phyloP scores from a whole-genome alignment of 2,888 invertebrate species.

The Cerastis leucographa region DNA sequence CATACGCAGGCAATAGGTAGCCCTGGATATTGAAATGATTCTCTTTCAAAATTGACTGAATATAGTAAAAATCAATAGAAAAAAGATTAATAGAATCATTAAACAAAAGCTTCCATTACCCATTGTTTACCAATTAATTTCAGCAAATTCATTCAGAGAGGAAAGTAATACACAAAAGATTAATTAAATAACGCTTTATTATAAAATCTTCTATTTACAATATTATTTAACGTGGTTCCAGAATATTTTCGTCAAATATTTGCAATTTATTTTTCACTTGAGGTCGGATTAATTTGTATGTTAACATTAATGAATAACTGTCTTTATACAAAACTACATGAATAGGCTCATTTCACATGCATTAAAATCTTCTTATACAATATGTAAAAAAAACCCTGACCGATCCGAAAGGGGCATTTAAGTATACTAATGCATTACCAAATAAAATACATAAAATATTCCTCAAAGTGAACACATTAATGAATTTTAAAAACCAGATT shows the following conservation, averaged over 20 bases:
- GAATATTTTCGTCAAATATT: slow-evolving; percentile 54
- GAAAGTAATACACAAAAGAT: slow-evolving; percentile 25
- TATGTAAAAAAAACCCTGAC: no score
- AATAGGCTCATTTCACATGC: neutral
- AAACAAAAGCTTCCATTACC: slow-evolving; percentile 3
- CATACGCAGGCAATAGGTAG: neutral
- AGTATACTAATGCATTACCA: no score
- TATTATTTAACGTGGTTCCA: slow-evolving; percentile 41
- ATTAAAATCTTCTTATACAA: neutral
- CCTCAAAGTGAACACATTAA: no score
- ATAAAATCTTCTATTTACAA: slow-evolving; percentile 66
- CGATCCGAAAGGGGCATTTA: no score
- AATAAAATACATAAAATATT: no score
- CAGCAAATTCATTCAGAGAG: neutral
- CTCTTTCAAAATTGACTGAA: neutral
- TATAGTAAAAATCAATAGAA: no score
- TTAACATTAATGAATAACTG: neutral
- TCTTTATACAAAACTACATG: slow-evolving; percentile 6
- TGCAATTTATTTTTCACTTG: slow-evolving; percentile 54
- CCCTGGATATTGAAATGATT: neutral
- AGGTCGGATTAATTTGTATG: slow-evolving; percentile 33
- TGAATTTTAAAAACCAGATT: no score
- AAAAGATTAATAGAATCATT: no score
- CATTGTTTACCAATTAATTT: neutral
- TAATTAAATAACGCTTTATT: slow-evolving; percentile 73